phyloP scores from a whole-genome alignment of 2,797 vertebrate species.

The Emydoidea blandingii region DNA sequence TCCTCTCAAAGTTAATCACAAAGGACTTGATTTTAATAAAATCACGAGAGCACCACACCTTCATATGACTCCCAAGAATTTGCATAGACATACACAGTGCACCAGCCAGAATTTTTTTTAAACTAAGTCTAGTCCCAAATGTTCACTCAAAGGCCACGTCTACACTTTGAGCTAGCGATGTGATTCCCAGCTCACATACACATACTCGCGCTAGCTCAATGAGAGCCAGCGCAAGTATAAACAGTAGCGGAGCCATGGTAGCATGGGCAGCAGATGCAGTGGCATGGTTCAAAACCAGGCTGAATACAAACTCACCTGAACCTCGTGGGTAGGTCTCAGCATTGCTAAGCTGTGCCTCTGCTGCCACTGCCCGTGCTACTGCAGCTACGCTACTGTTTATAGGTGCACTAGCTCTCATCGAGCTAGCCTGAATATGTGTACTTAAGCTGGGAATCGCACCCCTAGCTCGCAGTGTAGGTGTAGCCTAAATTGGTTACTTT shows the following conservation, averaged over 20 bases:
- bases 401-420: background rate
- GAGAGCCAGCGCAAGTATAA: background rate
- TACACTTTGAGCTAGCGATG: background rate
- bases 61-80: background rate
- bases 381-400: background rate
- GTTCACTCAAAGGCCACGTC: background rate
- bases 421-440: background rate
- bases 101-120: background rate
- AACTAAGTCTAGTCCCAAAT: background rate
- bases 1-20: background rate
- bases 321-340: too few species aligned
- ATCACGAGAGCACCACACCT: background rate
- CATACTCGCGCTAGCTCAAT: too few species aligned
- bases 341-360: background rate
- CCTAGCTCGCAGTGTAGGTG: background rate
- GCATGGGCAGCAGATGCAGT: background rate
- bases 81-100: background rate
- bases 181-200: background rate
- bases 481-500: background rate
- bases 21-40: background rate
- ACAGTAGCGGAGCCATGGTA: background rate
- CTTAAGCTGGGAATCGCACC: background rate
- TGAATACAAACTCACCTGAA: background rate
- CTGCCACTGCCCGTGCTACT: background rate
- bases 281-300: background rate